Evolutionary conservation across 2,113 vertebrate genomes (phyloP).

Genomic region (Neolamprologus caudopunctatus): DNA sequence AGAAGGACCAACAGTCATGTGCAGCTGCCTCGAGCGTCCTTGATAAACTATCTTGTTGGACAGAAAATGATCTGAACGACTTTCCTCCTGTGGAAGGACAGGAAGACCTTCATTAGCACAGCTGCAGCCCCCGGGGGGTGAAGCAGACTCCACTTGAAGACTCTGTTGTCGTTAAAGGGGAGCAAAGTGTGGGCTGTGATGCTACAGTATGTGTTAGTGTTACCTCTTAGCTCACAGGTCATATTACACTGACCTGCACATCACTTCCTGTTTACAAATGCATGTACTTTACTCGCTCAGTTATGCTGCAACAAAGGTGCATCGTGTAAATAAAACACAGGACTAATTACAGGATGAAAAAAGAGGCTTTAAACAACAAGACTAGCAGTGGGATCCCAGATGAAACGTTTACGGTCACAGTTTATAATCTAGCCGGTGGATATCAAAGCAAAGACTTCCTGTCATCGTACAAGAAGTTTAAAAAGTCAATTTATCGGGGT

Average conservation of each 20-base stretch:
- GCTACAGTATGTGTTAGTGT: neutral
- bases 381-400: neutral
- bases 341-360: neutral
- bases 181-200: neutral
- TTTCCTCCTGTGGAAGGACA: conserved; percentile 31
- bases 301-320: neutral
- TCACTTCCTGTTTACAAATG: conserved; percentile 48
- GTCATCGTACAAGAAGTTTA: neutral
- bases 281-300: neutral
- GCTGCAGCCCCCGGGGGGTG: conserved; percentile 29
- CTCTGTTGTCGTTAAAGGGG: neutral
- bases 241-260: neutral
- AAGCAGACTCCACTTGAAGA: neutral
- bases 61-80: neutral
- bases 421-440: neutral
- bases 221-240: conserved; percentile 22
- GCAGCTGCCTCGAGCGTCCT: neutral
- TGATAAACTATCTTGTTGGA: neutral
- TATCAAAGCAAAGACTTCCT: neutral
- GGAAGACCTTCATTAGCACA: conserved; percentile 50
- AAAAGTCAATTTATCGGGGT: fast-evolving
- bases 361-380: neutral
- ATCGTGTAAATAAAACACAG: fast-evolving
- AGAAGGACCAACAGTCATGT: neutral
- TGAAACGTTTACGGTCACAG: fast-evolving